A percentile compares a stretch with the other conserved stretches of the same genome.
These are phyloP conservation scores for Zaprionus nigranus DNA, from an alignment of 1,140 invertebrate genomes.

Conservation along the genomic window DNA sequence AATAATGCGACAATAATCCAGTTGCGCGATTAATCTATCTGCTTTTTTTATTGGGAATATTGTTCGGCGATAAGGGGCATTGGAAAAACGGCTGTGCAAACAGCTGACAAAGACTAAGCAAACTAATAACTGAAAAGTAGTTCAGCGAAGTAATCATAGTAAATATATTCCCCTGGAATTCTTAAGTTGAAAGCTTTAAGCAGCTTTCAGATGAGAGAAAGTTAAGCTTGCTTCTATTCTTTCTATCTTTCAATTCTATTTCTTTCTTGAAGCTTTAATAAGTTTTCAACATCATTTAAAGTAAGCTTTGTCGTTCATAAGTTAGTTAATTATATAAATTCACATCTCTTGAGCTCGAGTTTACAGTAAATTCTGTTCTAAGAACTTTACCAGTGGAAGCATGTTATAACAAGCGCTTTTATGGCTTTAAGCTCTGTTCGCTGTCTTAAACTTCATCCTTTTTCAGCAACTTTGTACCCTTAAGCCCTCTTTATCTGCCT, in stretches of 20 bases:
- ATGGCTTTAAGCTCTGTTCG: too few species aligned
- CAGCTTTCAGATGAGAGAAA: too few species aligned
- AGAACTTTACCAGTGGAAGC: not conserved
- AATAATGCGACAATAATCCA: not conserved
- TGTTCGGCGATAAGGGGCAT: not conserved
- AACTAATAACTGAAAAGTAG: not conserved
- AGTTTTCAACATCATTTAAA: too few species aligned
- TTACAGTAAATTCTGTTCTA: too few species aligned
- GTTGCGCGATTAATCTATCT: not conserved
- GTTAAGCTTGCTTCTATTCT: not conserved
- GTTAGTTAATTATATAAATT: too few species aligned
- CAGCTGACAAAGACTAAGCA: constrained; percentile 1
- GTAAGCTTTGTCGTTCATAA: too few species aligned
- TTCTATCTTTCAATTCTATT: not conserved
- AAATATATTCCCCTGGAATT: not conserved
- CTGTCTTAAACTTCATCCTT: not conserved
- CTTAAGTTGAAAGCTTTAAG: too few species aligned
- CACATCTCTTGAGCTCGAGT: not conserved
- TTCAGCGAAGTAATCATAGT: not conserved
- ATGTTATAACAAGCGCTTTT: too few species aligned
- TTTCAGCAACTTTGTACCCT: not conserved
- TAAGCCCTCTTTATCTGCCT: not conserved
- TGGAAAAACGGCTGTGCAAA: constrained; percentile 4
- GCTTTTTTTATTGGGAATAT: not conserved
- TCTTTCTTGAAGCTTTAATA: not conserved